Evolutionary conservation across 2,113 vertebrate genomes (phyloP).

Genomic region (Chaetodon auriga): DNA sequence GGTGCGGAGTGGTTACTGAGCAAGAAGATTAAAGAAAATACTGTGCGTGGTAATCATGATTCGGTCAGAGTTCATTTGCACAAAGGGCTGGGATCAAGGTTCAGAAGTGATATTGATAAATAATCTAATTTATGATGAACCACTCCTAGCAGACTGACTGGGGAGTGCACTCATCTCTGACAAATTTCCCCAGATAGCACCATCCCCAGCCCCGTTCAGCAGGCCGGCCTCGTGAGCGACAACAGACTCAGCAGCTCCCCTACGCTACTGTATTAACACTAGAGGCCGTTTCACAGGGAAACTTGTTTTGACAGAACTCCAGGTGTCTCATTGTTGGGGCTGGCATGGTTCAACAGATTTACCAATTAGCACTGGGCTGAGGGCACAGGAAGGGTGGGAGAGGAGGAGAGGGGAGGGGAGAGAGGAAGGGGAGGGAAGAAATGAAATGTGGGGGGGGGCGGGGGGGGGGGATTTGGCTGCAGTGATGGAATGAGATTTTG

Average conservation of each 20-base stretch:
- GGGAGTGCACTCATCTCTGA: constrained; percentile 24
- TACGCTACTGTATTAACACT: constrained; percentile 75
- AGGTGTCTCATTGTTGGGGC: constrained; percentile 89
- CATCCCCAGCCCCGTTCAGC: constrained; percentile 13
- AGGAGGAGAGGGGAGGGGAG: constrained; percentile 34
- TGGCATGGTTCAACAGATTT: constrained; percentile 88
- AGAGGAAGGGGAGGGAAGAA: constrained; percentile 47
- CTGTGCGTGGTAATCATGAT: constrained; percentile 1
- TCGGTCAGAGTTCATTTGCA: constrained; percentile 18
- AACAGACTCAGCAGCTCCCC: constrained; percentile 49
- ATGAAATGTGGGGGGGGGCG: constrained; percentile 14
- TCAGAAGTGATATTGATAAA: constrained; percentile 38
- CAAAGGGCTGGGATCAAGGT: constrained; percentile 40
- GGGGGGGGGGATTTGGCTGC: constrained; percentile 55
- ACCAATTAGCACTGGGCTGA: constrained; percentile 87
- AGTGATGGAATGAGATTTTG: constrained; percentile 80
- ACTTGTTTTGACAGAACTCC: constrained; percentile 91
- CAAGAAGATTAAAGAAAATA: neutral
- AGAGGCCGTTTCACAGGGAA: constrained; percentile 84
- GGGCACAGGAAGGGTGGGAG: constrained; percentile 72
- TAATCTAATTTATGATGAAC: constrained; percentile 46
- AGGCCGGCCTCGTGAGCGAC: constrained; percentile 39
- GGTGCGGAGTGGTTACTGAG: neutral
- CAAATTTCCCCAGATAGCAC: constrained; percentile 9
- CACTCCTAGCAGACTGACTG: constrained; percentile 26